Conservation (phyloP, 1,140 invertebrate species). For the Drosophila lini region DNA sequence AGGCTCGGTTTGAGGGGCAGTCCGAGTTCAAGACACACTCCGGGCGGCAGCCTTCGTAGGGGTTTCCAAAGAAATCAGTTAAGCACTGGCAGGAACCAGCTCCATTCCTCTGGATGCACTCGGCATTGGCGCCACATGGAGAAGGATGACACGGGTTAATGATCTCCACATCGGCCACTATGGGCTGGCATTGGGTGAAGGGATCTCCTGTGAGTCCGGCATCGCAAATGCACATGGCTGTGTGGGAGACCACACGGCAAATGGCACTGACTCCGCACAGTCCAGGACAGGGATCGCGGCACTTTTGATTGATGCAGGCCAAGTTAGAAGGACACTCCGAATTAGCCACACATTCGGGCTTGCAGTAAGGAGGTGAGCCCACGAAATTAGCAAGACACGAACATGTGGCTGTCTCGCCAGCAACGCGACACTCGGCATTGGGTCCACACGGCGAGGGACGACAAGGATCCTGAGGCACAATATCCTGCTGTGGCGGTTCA, state of each 20-base stretch:
- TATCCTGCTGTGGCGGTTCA: slow-evolving; percentile 91
- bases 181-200: slow-evolving; percentile 87
- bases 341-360: slow-evolving; percentile 90
- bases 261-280: slow-evolving; percentile 89
- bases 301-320: slow-evolving; percentile 90
- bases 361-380: slow-evolving; percentile 90
- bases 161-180: slow-evolving; percentile 81
- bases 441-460: slow-evolving; percentile 91
- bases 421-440: slow-evolving; percentile 89
- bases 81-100: slow-evolving; percentile 90
- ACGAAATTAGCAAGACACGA: slow-evolving; percentile 89
- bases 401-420: slow-evolving; percentile 88
- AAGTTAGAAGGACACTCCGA: slow-evolving; percentile 89
- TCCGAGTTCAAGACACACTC: slow-evolving; percentile 91
- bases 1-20: slow-evolving; percentile 88
- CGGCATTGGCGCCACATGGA: slow-evolving; percentile 91
- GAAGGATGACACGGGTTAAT: slow-evolving; percentile 89
- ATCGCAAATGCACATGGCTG: slow-evolving; percentile 89
- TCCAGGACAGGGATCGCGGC: slow-evolving; percentile 89
- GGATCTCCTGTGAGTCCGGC: slow-evolving; percentile 90
- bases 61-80: slow-evolving; percentile 89
- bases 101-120: slow-evolving; percentile 88
- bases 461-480: slow-evolving; percentile 87
- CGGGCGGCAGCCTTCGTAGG: slow-evolving; percentile 90
- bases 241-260: slow-evolving; percentile 90